Conservation (phyloP, 2,797 vertebrate genomes). For the Enteromius paludinosus region DNA sequence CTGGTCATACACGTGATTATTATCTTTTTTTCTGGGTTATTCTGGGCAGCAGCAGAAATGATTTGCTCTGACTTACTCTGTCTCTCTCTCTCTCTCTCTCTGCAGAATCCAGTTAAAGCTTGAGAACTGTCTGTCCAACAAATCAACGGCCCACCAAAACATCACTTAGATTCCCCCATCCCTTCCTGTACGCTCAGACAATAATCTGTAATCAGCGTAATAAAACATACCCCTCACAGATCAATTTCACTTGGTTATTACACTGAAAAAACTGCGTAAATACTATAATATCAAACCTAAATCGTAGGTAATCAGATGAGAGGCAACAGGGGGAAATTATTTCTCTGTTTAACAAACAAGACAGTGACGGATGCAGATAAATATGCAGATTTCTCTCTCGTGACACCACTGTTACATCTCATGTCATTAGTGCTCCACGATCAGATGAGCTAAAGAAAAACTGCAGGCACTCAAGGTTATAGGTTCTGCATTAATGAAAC, state of each 20-base stretch:
- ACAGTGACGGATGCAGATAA: conserved; percentile 14
- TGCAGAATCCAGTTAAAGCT: conserved; percentile 55
- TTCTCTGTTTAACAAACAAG: conserved; percentile 16
- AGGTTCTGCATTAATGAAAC: conserved; percentile 30
- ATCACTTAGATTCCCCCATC: conserved; percentile 25
- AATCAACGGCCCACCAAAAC: not conserved
- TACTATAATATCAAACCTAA: conserved; percentile 29
- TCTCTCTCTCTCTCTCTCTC: conserved; percentile 32
- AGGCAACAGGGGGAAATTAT: conserved; percentile 8
- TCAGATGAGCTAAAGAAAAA: conserved; percentile 1
- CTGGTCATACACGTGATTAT: conserved; percentile 76
- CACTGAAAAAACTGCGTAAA: not conserved
- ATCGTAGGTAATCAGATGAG: conserved; percentile 35
- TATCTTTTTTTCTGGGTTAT: conserved; percentile 71
- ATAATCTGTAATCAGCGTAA: conserved; percentile 35
- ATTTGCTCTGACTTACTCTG: conserved; percentile 33
- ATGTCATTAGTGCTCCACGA: conserved; percentile 13
- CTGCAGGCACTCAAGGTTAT: conserved; percentile 31
- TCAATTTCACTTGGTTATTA: conserved; percentile 26
- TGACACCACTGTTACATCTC: not conserved
- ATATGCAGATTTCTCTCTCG: conserved; percentile 10
- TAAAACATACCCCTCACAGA: conserved; percentile 13
- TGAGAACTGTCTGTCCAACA: conserved; percentile 24
- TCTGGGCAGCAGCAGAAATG: conserved; percentile 64
- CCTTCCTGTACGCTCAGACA: conserved; percentile 8